phyloP scores from a whole-genome alignment of 1,140 invertebrate species.

The Drosophila malerkotliana region DNA sequence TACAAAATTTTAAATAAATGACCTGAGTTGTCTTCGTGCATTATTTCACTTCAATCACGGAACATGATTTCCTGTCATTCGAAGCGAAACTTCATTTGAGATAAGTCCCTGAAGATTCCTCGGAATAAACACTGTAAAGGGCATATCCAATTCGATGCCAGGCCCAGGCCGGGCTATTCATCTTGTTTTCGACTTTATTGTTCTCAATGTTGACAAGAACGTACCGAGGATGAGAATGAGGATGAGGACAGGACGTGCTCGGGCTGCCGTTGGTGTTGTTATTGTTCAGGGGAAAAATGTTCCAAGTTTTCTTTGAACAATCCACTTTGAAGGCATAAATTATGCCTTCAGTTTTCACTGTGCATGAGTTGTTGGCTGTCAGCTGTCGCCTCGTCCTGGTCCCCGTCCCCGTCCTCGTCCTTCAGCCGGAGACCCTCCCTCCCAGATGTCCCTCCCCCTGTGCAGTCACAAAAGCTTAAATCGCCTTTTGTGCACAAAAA shows the following conservation, averaged over 20 bases:
- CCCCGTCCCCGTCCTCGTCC: slow-evolving; percentile 13
- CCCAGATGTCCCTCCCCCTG: slow-evolving; percentile 17
- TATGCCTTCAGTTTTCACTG: slow-evolving; percentile 79
- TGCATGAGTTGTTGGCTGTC: slow-evolving; percentile 75
- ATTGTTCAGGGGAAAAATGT: slow-evolving; percentile 64
- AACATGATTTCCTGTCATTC: slow-evolving; percentile 24
- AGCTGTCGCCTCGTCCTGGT: slow-evolving; percentile 54
- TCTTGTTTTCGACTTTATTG: slow-evolving; percentile 64
- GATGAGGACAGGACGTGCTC: slow-evolving; percentile 47
- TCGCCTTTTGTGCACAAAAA: slow-evolving; percentile 72
- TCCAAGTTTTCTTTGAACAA: slow-evolving; percentile 73
- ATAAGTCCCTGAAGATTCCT: slow-evolving; percentile 17
- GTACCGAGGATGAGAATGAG: slow-evolving; percentile 26
- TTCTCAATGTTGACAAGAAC: slow-evolving; percentile 64
- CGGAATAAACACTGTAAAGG: slow-evolving; percentile 29
- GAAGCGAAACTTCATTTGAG: not conserved
- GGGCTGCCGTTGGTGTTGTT: slow-evolving; percentile 43
- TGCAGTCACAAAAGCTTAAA: slow-evolving; percentile 65
- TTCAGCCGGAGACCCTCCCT: slow-evolving; percentile 5
- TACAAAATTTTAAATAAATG: slow-evolving; percentile 1
- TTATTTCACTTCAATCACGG: slow-evolving; percentile 32
- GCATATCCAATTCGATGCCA: slow-evolving; percentile 52
- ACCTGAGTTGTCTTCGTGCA: slow-evolving; percentile 4
- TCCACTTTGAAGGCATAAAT: slow-evolving; percentile 82
- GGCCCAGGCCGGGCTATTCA: slow-evolving; percentile 49